Conservation (phyloP, 2,113 vertebrate genomes). For the Mustela lutreola region DNA sequence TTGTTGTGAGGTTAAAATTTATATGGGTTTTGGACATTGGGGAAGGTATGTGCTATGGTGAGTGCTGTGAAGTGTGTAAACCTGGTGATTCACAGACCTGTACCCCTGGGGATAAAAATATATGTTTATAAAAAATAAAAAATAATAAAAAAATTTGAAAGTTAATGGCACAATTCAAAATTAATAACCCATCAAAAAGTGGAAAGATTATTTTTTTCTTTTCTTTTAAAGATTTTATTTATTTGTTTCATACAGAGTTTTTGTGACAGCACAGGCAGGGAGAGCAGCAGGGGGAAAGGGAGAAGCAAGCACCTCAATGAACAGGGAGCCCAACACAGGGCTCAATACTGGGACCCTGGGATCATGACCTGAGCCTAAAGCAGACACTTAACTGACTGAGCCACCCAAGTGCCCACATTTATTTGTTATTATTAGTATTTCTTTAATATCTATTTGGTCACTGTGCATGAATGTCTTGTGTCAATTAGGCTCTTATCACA, state of each 20-base stretch:
- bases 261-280: not conserved
- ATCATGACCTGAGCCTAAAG: not conserved
- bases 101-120: too few species aligned
- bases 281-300: not conserved
- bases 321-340: not conserved
- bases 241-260: not conserved
- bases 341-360: not conserved
- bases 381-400: not conserved
- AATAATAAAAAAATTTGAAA: not conserved
- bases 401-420: not conserved
- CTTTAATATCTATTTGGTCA: not conserved
- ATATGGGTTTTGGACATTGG: too few species aligned
- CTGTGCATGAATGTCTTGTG: not conserved
- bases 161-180: not conserved
- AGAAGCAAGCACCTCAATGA: not conserved
- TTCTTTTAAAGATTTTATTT: not conserved
- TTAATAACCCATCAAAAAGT: not conserved
- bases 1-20: not conserved
- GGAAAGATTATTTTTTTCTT: not conserved
- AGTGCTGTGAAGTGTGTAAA: too few species aligned
- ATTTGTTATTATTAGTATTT: not conserved
- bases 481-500: not conserved
- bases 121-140: not conserved
- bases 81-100: too few species aligned
- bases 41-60: too few species aligned